phyloP scores from a whole-genome alignment of 2,113 vertebrate genomes.

The Festucalex cinctus region DNA sequence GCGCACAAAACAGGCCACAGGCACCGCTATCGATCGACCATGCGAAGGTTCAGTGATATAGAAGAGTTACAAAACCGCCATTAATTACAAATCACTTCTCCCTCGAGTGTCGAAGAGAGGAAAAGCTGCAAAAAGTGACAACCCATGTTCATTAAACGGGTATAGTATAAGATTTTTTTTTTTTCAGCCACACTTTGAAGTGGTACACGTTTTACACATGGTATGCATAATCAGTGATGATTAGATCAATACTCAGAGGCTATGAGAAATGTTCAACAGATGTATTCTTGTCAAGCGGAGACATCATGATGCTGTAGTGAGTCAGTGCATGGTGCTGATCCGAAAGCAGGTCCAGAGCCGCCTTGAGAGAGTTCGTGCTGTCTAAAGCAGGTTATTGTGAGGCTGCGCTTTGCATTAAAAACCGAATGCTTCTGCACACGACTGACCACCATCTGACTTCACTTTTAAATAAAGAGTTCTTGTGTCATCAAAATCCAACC shows the following conservation, averaged over 20 bases:
- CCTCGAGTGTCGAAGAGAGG: conserved; percentile 68
- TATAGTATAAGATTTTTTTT: conserved; percentile 20
- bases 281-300: conserved; percentile 38
- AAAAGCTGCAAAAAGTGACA: conserved; percentile 47
- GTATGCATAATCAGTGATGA: conserved; percentile 54
- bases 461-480: conserved; percentile 28
- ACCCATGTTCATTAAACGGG: conserved; percentile 29
- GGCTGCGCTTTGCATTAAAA: conserved; percentile 65
- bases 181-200: conserved; percentile 39
- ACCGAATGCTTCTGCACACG: conserved; percentile 5
- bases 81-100: conserved; percentile 75
- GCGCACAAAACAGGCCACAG: conserved; percentile 47
- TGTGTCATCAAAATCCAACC: background rate
- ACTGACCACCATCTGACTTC: conserved; percentile 21
- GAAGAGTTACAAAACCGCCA: conserved; percentile 69
- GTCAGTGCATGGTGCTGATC: conserved; percentile 58
- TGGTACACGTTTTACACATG: conserved; percentile 55
- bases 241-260: conserved; percentile 55
- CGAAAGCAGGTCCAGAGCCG: conserved; percentile 56
- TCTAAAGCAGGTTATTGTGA: conserved; percentile 57
- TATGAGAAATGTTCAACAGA: conserved; percentile 52
- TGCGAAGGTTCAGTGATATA: conserved; percentile 66
- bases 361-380: conserved; percentile 57
- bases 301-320: conserved; percentile 34
- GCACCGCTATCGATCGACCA: conserved; percentile 63